These are phyloP conservation scores for Hippotragus niger DNA, from an alignment of 2,113 vertebrate species.

Conservation along the genomic window DNA sequence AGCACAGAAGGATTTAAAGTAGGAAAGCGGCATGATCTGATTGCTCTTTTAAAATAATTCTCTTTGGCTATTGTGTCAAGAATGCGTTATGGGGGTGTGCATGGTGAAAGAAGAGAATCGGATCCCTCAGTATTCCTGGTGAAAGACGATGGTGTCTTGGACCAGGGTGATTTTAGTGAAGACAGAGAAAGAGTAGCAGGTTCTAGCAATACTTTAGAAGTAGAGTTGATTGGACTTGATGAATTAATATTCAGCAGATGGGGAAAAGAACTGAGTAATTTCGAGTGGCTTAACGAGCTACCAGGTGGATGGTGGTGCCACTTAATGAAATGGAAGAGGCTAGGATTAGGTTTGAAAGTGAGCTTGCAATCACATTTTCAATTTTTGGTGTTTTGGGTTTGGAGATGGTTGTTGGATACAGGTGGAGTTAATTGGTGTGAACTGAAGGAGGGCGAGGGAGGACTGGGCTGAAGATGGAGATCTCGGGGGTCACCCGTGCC, in stretches of 20 bases:
- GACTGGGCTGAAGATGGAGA: not conserved
- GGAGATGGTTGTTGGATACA: not conserved
- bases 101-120: not conserved
- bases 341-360: not conserved
- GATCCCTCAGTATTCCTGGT: not conserved
- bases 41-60: not conserved
- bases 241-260: not conserved
- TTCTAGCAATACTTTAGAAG: not conserved
- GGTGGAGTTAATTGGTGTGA: not conserved
- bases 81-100: not conserved
- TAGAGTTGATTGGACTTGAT: not conserved
- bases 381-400: not conserved
- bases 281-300: not conserved
- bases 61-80: not conserved
- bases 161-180: not conserved
- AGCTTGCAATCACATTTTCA: not conserved
- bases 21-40: not conserved
- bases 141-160: not conserved
- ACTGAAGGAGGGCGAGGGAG: not conserved
- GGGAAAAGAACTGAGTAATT: not conserved
- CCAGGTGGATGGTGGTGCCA: not conserved
- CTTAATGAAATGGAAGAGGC: not conserved
- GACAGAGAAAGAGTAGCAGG: not conserved
- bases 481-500: rapidly evolving
- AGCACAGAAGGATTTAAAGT: not conserved